Percentiles rank a stretch among this genome's conserved stretches.
Conservation (phyloP, 2,888 invertebrate genomes). For the Hyalella azteca region DNA sequence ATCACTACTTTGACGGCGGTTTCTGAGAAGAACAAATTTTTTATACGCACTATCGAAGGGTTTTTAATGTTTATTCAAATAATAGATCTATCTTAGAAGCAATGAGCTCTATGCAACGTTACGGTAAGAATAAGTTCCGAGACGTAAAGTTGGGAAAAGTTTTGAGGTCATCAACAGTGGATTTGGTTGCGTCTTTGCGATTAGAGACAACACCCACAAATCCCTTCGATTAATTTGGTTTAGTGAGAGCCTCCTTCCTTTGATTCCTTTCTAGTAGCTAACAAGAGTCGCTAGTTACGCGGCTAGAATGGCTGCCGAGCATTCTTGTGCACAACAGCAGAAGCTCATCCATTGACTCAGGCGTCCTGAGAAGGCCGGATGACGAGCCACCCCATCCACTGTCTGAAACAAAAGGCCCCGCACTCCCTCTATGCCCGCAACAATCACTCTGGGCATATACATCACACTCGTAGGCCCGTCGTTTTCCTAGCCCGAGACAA, state of each 20-base stretch:
- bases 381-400: conserved; percentile 8
- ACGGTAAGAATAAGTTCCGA: no score
- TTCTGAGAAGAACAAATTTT: no score
- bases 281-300: neutral
- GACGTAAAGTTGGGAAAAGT: no score
- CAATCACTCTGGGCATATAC: conserved; percentile 3
- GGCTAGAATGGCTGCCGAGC: neutral
- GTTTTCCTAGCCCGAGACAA: conserved; percentile 8
- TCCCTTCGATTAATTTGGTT: conserved; percentile 36
- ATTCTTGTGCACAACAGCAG: conserved; percentile 7
- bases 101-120: no score
- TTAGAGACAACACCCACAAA: neutral
- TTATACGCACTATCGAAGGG: no score
- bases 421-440: conserved; percentile 1
- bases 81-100: no score
- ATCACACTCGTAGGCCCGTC: neutral
- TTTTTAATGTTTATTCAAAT: no score
- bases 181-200: no score
- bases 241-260: conserved; percentile 28
- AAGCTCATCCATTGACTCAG: neutral
- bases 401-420: neutral
- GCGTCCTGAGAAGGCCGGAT: neutral
- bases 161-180: no score
- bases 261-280: conserved; percentile 18
- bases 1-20: no score